phyloP scores from a whole-genome alignment of 2,888 invertebrate species.

The Ornithoptera priamus region DNA sequence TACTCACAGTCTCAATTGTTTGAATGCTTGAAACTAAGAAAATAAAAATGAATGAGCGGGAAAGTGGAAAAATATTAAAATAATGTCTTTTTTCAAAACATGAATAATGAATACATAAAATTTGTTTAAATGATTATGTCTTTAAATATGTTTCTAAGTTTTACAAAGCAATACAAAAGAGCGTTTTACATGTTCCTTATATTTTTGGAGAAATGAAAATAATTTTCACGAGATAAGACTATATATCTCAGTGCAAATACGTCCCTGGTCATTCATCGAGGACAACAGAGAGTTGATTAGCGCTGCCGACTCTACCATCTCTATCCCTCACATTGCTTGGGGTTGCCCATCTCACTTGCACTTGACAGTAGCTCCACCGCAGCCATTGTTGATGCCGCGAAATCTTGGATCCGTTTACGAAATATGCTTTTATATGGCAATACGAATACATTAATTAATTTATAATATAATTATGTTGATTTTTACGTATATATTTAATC shows the following conservation, averaged over 20 bases:
- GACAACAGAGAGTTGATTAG: conserved; percentile 70
- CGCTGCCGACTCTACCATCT: conserved; percentile 46
- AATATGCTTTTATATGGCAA: conserved; percentile 33
- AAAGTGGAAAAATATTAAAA: no score
- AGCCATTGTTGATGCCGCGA: conserved; percentile 36
- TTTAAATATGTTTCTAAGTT: background rate
- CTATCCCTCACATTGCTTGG: conserved; percentile 17
- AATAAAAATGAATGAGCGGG: no score
- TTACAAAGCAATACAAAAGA: background rate
- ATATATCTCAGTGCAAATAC: conserved; percentile 40
- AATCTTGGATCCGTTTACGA: conserved; percentile 34
- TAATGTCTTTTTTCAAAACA: no score
- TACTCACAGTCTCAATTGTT: no score
- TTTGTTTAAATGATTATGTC: background rate
- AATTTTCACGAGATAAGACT: conserved; percentile 11
- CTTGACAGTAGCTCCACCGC: conserved; percentile 39
- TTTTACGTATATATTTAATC: conserved; percentile 22
- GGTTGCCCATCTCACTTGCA: conserved; percentile 30
- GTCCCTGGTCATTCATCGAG: conserved; percentile 44
- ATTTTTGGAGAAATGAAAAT: background rate
- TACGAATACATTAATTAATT: conserved; percentile 25
- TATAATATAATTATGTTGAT: conserved; percentile 18
- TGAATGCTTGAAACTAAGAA: no score
- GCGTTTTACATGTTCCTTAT: background rate
- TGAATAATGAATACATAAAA: background rate